Percentiles rank a stretch among this genome's conserved stretches.
Conservation (phyloP, 2,797 vertebrate genomes). For the Dendrocincla tyrannina region DNA sequence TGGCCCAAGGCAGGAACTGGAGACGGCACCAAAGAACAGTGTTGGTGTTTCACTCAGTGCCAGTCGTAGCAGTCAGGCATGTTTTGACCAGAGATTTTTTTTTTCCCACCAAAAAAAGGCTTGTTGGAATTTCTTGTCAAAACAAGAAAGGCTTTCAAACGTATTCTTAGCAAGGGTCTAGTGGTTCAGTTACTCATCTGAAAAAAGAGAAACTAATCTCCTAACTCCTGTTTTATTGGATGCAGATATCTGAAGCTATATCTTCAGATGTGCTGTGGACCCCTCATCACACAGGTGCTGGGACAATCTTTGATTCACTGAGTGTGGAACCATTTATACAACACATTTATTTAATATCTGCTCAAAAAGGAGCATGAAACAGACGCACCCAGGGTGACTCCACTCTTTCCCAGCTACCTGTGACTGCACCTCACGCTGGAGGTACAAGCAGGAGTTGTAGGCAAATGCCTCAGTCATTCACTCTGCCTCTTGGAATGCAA, state of each 20-base stretch:
- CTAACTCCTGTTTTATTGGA: background rate
- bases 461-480: background rate
- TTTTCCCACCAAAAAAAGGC: background rate
- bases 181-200: background rate
- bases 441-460: background rate
- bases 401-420: background rate
- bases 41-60: background rate
- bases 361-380: background rate
- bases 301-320: background rate
- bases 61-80: background rate
- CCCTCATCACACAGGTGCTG: background rate
- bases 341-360: background rate
- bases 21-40: background rate
- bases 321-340: background rate
- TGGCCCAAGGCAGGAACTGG: background rate
- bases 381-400: accelerated
- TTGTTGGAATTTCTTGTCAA: background rate
- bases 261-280: background rate
- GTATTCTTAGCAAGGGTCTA: background rate
- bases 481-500: background rate
- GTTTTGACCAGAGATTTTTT: background rate
- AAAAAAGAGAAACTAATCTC: background rate
- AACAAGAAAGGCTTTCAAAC: background rate
- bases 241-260: background rate
- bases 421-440: background rate